Evolutionary conservation across 2,113 vertebrate species (phyloP).

Genomic region (Thermophis baileyi): DNA sequence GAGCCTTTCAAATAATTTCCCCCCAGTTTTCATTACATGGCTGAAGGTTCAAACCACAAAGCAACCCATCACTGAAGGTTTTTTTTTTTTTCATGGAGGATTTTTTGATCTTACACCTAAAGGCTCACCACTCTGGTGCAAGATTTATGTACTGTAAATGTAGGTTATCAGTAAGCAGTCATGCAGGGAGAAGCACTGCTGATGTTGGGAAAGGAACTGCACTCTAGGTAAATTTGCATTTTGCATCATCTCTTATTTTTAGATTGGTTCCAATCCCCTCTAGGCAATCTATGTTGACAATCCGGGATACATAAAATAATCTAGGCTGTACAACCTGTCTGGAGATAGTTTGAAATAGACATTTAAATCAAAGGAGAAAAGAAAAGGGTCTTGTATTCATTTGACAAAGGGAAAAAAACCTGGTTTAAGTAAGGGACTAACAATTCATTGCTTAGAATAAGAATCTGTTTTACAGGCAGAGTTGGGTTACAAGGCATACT

Average conservation of each 20-base stretch:
- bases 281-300: neutral
- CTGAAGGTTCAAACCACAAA: neutral
- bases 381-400: neutral
- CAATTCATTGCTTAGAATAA: neutral
- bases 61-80: neutral
- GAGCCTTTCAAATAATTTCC: neutral
- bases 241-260: neutral
- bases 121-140: neutral
- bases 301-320: neutral
- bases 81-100: no score
- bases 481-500: neutral
- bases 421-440: neutral
- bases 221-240: neutral
- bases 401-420: neutral
- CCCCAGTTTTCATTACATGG: neutral
- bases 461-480: neutral
- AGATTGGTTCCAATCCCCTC: neutral
- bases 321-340: neutral
- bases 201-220: neutral
- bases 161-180: neutral
- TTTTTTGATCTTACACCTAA: neutral
- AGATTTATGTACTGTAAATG: neutral
- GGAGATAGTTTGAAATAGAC: neutral
- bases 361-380: neutral
- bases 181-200: neutral